Base-by-base conservation (phyloP, 2,797 vertebrate genomes). In the Rhabdophis nuchalis region DNA sequence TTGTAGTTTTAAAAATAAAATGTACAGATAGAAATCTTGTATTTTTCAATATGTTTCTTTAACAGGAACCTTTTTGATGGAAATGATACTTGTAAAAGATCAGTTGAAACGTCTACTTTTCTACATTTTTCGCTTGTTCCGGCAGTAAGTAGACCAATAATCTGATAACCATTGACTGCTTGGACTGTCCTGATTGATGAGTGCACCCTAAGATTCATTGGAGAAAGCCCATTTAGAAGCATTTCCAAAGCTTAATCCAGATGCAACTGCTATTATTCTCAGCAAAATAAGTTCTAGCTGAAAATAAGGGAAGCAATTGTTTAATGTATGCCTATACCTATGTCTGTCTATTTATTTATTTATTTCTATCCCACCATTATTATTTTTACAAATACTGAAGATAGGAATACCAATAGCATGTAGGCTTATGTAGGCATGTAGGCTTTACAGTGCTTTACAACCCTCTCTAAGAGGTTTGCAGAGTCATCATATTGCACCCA, bases 91-190 rank as follows among this genome's bases (percentile, higher is more conserved):
- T 98, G 98, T 93, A 46, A 94, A 1, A 96, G 92, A 91, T 95
- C 90, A 0, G 88, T 98, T 46, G 97, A 97, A 18, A 77, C 97
- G 92, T 96, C 98, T 8, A 89, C 97, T 61, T 98, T 98, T 93
- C 96, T 99, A 85, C 98, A 98, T 82, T 95, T 97, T 53, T 98
- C 98, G 11, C 97, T 99, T 61, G 91, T 98, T 92, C 98, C 98
- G 52, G 97, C 98, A 25, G 98, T 99, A 96, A 98, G 98, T 97
- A 93, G 87, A 61, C 41, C 85, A 13, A 50, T 64, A 29, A 68
- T 8, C 72, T 41, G 16, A 60, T 12, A 56, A 23, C 56, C 50
- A 16, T 52, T 89, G 57, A 41, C 16, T 36, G 14, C 4, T n/a
- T 61, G 10, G 5, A 12, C 29, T 60, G 60, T 36, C 50, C 25